Percentiles rank a stretch among this genome's conserved stretches.
Conservation (phyloP, 1,140 invertebrate species). For the Scaptomyza graminum region DNA sequence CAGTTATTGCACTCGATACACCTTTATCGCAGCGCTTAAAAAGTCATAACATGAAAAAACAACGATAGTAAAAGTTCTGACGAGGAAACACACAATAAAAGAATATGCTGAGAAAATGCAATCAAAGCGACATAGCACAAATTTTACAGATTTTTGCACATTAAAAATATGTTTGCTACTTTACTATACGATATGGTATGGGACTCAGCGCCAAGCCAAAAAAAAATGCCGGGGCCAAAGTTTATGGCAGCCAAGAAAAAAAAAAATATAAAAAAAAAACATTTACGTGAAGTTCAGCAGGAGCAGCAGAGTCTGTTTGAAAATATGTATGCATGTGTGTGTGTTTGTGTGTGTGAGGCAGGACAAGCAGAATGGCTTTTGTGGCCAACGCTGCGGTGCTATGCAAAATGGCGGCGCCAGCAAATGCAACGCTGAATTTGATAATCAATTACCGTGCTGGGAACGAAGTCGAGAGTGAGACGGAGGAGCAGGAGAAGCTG, state of each 20-base stretch:
- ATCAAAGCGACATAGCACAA: constrained; percentile 69
- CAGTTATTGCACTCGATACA: background rate
- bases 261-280: constrained; percentile 27
- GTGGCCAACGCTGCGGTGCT: constrained; percentile 35
- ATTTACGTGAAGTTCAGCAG: constrained; percentile 8
- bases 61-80: background rate
- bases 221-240: constrained; percentile 45
- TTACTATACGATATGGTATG: constrained; percentile 13
- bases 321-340: background rate
- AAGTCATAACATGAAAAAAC: background rate
- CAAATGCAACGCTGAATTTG: constrained; percentile 76
- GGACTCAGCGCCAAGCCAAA: constrained; percentile 46
- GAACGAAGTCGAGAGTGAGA: constrained; percentile 5
- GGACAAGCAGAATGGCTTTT: constrained; percentile 38
- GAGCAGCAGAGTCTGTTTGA: constrained; percentile 20
- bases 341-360: background rate
- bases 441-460: constrained; percentile 74
- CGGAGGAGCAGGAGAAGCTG: constrained; percentile 2
- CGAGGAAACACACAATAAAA: background rate
- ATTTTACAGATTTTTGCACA: constrained; percentile 78
- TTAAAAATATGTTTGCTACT: constrained; percentile 73
- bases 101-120: constrained; percentile 27
- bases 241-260: constrained; percentile 52
- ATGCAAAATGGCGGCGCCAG: constrained; percentile 32
- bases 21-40: background rate